A percentile compares a stretch with the other conserved stretches of the same genome.
These are phyloP conservation scores for Falco naumanni DNA, from an alignment of 2,797 vertebrate genomes.

Conservation along the genomic window DNA sequence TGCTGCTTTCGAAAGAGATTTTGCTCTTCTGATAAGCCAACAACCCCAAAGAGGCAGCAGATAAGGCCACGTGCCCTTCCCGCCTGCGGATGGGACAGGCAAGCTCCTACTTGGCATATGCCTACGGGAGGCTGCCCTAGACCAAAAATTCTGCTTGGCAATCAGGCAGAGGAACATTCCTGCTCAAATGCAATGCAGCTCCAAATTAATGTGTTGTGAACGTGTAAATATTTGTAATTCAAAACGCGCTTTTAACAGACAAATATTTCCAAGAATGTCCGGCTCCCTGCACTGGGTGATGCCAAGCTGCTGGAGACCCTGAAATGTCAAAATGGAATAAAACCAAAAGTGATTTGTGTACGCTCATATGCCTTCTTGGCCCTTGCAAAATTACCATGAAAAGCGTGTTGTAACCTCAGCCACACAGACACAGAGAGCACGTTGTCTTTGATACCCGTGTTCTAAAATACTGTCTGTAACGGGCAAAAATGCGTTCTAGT, in stretches of 20 bases:
- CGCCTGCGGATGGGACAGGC: not conserved
- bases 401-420: not conserved
- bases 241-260: not conserved
- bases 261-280: not conserved
- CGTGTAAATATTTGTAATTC: not conserved
- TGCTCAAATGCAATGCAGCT: not conserved
- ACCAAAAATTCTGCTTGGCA: not conserved
- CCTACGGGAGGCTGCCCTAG: not conserved
- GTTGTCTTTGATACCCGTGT: not conserved
- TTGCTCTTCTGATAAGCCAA: not conserved
- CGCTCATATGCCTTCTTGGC: not conserved
- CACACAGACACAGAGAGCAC: not conserved
- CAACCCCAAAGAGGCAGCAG: not conserved
- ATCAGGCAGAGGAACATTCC: not conserved
- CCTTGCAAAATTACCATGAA: not conserved
- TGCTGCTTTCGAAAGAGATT: conserved; percentile 2
- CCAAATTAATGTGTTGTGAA: not conserved
- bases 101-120: not conserved
- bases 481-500: not conserved
- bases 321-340: conserved; percentile 33
- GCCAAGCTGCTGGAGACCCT: conserved; percentile 40
- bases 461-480: not conserved
- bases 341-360: conserved; percentile 39
- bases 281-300: not conserved
- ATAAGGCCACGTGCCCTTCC: not conserved